Evolutionary conservation across 2,888 invertebrate genomes (phyloP), one percentile per base, ranked within the genome.

Genomic region (Scaeva pyrastri): DNA sequence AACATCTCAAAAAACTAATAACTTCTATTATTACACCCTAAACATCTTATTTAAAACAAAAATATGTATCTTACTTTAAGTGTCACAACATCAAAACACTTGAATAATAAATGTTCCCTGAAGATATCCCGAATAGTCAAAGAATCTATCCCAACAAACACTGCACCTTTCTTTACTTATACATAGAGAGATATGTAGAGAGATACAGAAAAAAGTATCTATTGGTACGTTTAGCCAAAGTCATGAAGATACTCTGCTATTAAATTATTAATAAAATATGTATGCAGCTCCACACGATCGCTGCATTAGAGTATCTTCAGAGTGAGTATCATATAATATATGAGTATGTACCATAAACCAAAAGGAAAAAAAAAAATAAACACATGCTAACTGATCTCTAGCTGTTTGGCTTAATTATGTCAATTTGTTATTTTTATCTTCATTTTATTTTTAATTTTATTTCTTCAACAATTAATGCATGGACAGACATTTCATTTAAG

Each of bases 371-470:
- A 58, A 12, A n/a, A n/a, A n/a, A n/a, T 31, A 6, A 41, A 78
- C 79, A 75, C 26, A 52, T 79, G 74, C 84, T 66, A 72, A 64
- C 66, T 71, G 79, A 79, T 84, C 74, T 84, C 71, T 84, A 64
- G 75, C 84, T 79, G 74, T 71, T 71, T 66, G 79, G 43, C 58
- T 84, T 84, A 84, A 79, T 84, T 84, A 79, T 84, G 84, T 79
- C 79, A 84, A 79, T 84, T 84, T 74, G 74, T 79, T 84, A 79
- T 83, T 79, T 83, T 73, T 74, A 62, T 74, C 70, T 83, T 43
- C 19, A 10, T 43, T 56, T 45, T 64, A 8, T 52, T 23, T 7
- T 45, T 12, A 8, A 11, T 39, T 2, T 11, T 12, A 12, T 39
- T 11, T 16, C 16, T 19, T 48, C 48, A 31, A 75, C 71, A 79